Base-by-base conservation (phyloP, 2,113 vertebrate genomes). In the Tupaia chinensis region DNA sequence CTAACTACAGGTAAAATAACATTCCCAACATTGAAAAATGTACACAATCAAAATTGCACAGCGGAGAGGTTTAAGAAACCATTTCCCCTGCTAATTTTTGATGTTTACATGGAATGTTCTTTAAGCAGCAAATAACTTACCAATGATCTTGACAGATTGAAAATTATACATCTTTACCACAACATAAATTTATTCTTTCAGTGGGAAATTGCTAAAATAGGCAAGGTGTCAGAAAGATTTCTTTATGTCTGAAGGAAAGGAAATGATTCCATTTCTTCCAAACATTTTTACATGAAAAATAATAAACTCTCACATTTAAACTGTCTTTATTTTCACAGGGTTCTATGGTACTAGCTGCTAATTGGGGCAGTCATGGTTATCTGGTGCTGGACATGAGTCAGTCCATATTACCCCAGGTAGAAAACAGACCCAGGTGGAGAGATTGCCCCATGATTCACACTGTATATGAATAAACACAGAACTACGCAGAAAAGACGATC, bases 1-100 rank as follows among this genome's bases (percentile, higher is more conserved):
- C 84, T 87, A 95, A 94, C 70, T 98, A 88, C 96, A 97, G 95
- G 97, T 98, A 98, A 98, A 98, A 97, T 91, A 98, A 97, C 97
- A 98, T 80, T 97, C 96, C n/a, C 72, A 97, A 87, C 84, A 97
- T 11, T 91, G 93, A 92, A 97, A 98, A 97, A 97, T 74, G 95
- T 11, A 97, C 77, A 95, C 91, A 97, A 87, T 97, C 90, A 84
- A 97, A 84, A 95, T 32, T 72, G 70, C 20, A 74, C 96, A 89
- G 20, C 92, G 93, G 87, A 95, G 93, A 92, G 93, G 82, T 93
- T 97, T 97, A 78, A 97, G 93, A 96, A 91, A 97, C 7, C 97
- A 94, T 81, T 58, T 92, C 97, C 97, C 90, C 93, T 96, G 80
- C 94, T 97, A 94, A 96, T 97, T 96, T 98, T 95, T 94, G 92